A percentile compares a stretch with the other conserved stretches of the same genome.
Conservation (phyloP, 2,888 invertebrate genomes). For the Apodemia mormo region DNA sequence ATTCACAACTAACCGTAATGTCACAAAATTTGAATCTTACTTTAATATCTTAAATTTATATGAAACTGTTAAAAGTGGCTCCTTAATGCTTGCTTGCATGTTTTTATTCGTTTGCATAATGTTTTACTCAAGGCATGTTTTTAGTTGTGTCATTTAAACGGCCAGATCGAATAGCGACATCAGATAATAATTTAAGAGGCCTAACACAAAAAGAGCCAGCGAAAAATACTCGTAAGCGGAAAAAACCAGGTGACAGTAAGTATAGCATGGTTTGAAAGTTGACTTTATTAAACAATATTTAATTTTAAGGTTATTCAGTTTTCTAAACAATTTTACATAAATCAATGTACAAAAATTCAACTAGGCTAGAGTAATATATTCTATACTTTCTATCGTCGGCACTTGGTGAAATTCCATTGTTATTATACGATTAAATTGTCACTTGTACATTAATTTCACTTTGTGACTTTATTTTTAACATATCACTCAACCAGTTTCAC, state of each 20-base stretch:
- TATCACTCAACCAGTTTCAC: too few species aligned
- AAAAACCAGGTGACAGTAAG: slow-evolving; percentile 86
- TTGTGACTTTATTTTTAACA: too few species aligned
- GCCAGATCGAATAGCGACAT: slow-evolving; percentile 71
- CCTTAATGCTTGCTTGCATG: slow-evolving; percentile 28
- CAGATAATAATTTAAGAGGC: slow-evolving; percentile 47
- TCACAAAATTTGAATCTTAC: neutral
- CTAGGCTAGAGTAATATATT: too few species aligned
- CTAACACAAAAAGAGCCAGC: slow-evolving; percentile 54
- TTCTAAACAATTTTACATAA: neutral
- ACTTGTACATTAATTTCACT: too few species aligned
- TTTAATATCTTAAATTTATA: neutral
- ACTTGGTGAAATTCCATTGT: too few species aligned
- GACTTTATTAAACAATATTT: neutral
- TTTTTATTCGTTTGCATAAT: slow-evolving; percentile 36
- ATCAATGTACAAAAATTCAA: too few species aligned
- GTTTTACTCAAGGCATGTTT: slow-evolving; percentile 54
- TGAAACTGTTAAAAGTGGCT: slow-evolving; percentile 7
- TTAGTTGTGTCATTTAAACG: slow-evolving; percentile 94
- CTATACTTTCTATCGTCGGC: too few species aligned
- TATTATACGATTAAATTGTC: too few species aligned
- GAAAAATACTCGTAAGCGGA: slow-evolving; percentile 84
- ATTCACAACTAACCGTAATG: neutral
- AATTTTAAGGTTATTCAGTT: neutral
- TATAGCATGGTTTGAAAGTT: slow-evolving; percentile 41